A percentile compares a stretch with the other conserved stretches of the same genome.
Evolutionary conservation across 2,797 vertebrate genomes (phyloP).

Genomic region (Loris lydekkerianus): DNA sequence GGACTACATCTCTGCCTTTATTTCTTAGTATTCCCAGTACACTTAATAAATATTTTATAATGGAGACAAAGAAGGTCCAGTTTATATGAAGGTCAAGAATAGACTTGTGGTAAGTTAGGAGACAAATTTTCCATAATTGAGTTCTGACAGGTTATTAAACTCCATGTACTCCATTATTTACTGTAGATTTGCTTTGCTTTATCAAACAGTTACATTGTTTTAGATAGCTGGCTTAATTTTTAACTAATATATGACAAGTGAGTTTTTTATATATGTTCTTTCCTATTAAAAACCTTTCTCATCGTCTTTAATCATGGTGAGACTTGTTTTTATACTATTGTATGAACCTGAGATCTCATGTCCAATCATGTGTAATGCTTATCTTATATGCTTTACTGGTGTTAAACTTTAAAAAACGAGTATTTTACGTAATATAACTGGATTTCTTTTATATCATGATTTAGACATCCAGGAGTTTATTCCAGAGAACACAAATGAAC

Average conservation of each 20-base stretch:
- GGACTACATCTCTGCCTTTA: neutral
- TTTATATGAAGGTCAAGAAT: neutral
- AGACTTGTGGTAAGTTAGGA: neutral
- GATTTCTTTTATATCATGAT: slow-evolving; percentile 17
- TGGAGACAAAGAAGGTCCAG: neutral
- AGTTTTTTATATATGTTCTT: neutral
- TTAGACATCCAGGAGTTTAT: slow-evolving; percentile 16
- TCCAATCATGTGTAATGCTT: neutral
- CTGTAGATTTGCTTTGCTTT: slow-evolving; percentile 8
- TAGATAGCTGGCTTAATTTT: neutral
- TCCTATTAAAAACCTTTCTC: neutral
- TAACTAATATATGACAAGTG: neutral
- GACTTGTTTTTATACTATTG: neutral
- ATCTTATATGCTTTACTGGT: neutral
- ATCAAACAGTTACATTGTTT: neutral
- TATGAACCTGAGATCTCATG: slow-evolving; percentile 43
- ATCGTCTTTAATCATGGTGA: neutral
- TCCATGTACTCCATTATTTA: neutral
- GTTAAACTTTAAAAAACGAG: slow-evolving; percentile 25
- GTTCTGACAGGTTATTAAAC: neutral
- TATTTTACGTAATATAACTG: neutral
- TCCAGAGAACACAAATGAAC: neutral
- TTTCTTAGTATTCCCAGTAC: slow-evolving; percentile 1
- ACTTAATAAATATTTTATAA: neutral
- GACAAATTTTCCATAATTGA: neutral